Base-by-base conservation (phyloP, 2,888 invertebrate genomes). In the Sphaeridia pumilis region DNA sequence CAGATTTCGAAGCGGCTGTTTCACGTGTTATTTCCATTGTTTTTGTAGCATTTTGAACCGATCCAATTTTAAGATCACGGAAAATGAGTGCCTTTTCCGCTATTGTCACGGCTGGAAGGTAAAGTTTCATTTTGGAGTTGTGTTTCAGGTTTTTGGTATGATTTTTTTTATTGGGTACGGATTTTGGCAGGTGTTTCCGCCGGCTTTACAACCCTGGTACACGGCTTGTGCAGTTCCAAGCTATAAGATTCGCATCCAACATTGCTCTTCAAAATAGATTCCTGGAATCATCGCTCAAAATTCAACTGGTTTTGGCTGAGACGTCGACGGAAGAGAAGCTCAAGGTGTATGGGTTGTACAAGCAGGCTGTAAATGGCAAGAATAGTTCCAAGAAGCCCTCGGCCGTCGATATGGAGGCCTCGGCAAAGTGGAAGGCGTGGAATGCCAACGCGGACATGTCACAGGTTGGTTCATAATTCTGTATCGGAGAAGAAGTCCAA, bases 391-490 rank as follows among this genome's bases (percentile, higher is more conserved):
- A 22, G 5, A 42, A 43, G 21, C 49, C 49, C 5, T 20, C 42
- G 2, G 49, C 41, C 2, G 20, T 21, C 7, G 41, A 49, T 21
- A 27, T 49, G 21, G 49, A 49, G n/a, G 43, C 21, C 2, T n/a
- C 41, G 3, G 49, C 41, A 12, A 49, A 49, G 22, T 43, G 43
- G 42, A 38, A 49, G 20, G 43, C 43, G 2, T 49, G 49, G 49
- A 26, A 10, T 31, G 4, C 14, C 21, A 21, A 42, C 10, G 49
- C 31, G 14, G 41, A 49, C n/a, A 49, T 49, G 49, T 12, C 42
- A 14, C 26, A 22, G 31, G 49, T 49, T 4, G 20, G n/a, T n/a
- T n/a, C n/a, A n/a, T n/a, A n/a, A n/a, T n/a, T n/a, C n/a, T n/a
- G n/a, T n/a, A n/a, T n/a, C n/a, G n/a, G n/a, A n/a, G n/a, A n/a